These are phyloP conservation scores for Oxygymnocypris stewartii DNA, from an alignment of 2,113 vertebrate species.

Conservation along the genomic window DNA sequence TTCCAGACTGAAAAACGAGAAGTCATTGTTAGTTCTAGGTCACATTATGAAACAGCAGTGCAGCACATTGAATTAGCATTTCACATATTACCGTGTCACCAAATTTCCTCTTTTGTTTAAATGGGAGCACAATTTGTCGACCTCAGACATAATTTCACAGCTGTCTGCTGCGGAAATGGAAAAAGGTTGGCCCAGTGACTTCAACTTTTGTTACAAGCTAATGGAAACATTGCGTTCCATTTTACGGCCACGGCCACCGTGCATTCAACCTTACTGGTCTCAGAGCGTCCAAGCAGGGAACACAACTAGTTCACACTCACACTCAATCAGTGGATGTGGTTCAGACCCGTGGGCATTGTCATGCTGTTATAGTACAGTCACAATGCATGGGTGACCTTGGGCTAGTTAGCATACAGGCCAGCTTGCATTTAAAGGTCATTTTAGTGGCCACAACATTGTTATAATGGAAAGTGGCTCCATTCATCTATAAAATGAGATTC, in stretches of 20 bases:
- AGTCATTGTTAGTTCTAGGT: constrained; percentile 35
- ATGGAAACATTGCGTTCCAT: constrained; percentile 57
- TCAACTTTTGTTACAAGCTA: constrained; percentile 45
- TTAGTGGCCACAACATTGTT: constrained; percentile 13
- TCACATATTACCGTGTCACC: constrained; percentile 34
- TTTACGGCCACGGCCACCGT: constrained; percentile 11
- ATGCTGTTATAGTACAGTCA: constrained; percentile 8
- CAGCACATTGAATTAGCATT: constrained; percentile 32
- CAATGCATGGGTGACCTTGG: constrained; percentile 30
- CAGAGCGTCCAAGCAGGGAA: constrained; percentile 48
- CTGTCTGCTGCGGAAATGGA: constrained; percentile 29
- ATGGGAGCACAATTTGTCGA: constrained; percentile 10
- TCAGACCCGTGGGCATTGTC: constrained; percentile 18
- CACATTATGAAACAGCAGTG: constrained; percentile 26
- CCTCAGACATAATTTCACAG: constrained; percentile 38
- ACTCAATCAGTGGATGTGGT: constrained; percentile 17
- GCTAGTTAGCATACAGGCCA: constrained; percentile 42
- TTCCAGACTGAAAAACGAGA: constrained; percentile 18
- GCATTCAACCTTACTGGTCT: constrained; percentile 40
- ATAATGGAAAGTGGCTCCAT: neutral
- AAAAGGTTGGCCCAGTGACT: constrained; percentile 37
- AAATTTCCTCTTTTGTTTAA: constrained; percentile 48
- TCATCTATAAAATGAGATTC: constrained; percentile 22
- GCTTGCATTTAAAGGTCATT: constrained; percentile 16
- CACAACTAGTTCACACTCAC: constrained; percentile 38